These are phyloP conservation scores for Pelodiscus sinensis DNA, from an alignment of 2,113 vertebrate species.

Conservation along the genomic window DNA sequence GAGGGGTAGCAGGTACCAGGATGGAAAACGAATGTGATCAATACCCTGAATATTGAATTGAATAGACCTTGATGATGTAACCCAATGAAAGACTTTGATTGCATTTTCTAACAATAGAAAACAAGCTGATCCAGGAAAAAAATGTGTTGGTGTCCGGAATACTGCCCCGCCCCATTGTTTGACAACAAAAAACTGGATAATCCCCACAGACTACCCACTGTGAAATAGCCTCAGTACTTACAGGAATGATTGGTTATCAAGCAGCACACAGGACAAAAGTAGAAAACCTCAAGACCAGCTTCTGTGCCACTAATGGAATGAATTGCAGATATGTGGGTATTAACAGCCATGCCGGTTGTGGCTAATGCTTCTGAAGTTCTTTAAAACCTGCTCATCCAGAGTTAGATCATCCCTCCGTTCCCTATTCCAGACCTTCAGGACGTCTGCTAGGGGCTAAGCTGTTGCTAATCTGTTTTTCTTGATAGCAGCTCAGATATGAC, in stretches of 20 bases:
- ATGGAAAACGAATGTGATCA: background rate
- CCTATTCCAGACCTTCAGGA: background rate
- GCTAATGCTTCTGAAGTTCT: background rate
- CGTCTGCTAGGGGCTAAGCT: background rate
- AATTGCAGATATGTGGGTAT: background rate
- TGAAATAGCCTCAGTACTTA: accelerated
- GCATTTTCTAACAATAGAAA: background rate
- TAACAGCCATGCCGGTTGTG: background rate
- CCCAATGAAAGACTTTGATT: background rate
- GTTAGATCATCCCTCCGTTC: background rate
- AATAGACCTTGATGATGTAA: background rate
- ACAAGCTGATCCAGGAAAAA: background rate
- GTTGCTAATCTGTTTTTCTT: background rate
- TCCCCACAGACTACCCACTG: background rate
- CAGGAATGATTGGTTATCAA: background rate
- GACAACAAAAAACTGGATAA: background rate
- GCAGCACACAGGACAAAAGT: accelerated
- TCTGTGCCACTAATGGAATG: background rate
- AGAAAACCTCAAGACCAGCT: background rate
- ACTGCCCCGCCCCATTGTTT: background rate
- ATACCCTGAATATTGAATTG: background rate
- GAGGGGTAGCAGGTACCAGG: no score
- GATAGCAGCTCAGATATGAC: background rate
- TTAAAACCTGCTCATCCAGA: background rate
- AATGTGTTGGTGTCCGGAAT: background rate